Evolutionary conservation across 2,797 vertebrate genomes (phyloP), one percentile per base, ranked within the genome.

Genomic region (Cynodonichthys magdalenae): DNA sequence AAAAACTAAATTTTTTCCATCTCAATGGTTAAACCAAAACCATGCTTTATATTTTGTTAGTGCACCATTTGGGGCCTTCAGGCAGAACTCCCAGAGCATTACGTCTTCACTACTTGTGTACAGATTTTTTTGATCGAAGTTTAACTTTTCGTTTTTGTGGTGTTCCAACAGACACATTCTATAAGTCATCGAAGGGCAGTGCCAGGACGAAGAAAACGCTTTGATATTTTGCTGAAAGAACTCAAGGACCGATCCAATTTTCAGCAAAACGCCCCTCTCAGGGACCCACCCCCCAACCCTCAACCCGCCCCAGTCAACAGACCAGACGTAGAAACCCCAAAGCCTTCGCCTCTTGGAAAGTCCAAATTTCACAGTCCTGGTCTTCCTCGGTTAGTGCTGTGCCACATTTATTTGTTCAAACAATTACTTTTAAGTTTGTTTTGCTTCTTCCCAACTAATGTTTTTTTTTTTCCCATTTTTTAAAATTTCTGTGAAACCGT

Each of bases 141-240:
- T 59, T n/a, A 7, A 14, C 17, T 47, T 48, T 15, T 19, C 14
- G 4, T 3, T 24, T 46, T 24, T 53, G 9, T 28, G 1, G 6
- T n/a, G 11, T 66, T 47, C 74, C 87, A 41, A 46, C 90, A 99
- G 98, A 97, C 98, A 95, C 98, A 99, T 99, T 98, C 98, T 96
- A 96, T 99, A 95, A 97, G 95, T 94, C 97, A 99, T 92, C 95
- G 97, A 92, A 95, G 98, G 93, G 96, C 96, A 59, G 98, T 99
- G 90, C 94, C 94, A 84, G 98, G 98, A 89, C 95, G 98, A 89
- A 96, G 96, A 91, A 99, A 99, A 84, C 95, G 95, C 89, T 99
- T 99, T 77, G 97, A 99, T 90, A 92, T 95, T 56, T 92, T 99
- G 82, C 85, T 99, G 91, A 96, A 96, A 0, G 98, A 99, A 94